Evolutionary conservation across 1,140 invertebrate genomes (phyloP), one percentile per base, ranked within the genome.

Genomic region (Thaumetopoea pityocampa): DNA sequence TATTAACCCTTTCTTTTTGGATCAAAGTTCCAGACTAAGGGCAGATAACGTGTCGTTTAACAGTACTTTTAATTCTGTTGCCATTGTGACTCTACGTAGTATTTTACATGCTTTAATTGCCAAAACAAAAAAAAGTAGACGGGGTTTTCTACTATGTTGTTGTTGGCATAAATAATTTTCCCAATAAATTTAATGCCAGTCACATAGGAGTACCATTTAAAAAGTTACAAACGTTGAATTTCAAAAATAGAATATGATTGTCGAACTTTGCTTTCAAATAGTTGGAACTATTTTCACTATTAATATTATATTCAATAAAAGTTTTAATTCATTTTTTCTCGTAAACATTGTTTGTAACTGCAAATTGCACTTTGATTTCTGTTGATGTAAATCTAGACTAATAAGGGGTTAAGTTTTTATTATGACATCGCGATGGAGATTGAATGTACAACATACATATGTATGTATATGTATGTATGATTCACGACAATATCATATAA

Each of bases 261-360:
- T 55, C 50, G 51, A 74, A 77, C 71, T 77, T 73, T 77, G 65
- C 70, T 69, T 55, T 77, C 56, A 67, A 58, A 56, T 56, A 42
- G 50, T 58, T 50, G 38, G 48, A 60, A 49, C 63, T 62, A 66
- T 73, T 80, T 40, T 44, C 46, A 53, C 40, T 45, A 58, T 67
- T 72, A 67, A 64, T 73, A 68, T 69, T 51, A 67, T 67, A 70
- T 45, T 18, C 41, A 66, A 69, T 62, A 52, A 56, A 71, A 58
- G 61, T 64, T 63, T 69, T 60, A 45, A 33, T 51, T 67, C 65
- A 46, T 50, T 62, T 63, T 66, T 57, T 49, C 23, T 43, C 43
- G 22, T 67, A 72, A 72, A 70, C 60, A 67, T 71, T 66, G 63
- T 66, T 46, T 55, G n/a, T n/a, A n/a, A n/a, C n/a, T n/a, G n/a